Percentiles rank a stretch among this genome's conserved stretches.
Conservation (phyloP, 2,888 invertebrate species). For the Leucoma salicis region DNA sequence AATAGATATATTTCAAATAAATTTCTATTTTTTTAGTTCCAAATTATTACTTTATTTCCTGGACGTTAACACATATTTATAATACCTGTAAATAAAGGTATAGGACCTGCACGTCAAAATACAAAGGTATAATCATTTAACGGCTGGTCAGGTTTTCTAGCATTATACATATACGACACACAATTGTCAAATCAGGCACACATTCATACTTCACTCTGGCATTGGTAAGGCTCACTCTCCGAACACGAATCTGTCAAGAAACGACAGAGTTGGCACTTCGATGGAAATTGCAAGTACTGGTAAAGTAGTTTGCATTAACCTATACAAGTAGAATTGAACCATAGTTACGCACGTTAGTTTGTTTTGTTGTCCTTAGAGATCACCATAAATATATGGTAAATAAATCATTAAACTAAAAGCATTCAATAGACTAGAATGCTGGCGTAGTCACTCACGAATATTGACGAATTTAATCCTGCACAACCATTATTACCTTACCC, state of each 20-base stretch:
- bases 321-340: constrained; percentile 44
- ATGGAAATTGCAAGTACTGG: constrained; percentile 39
- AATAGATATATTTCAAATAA: no score
- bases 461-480: constrained; percentile 37
- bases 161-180: constrained; percentile 13
- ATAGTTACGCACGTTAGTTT: constrained; percentile 63
- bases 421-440: constrained; percentile 73
- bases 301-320: constrained; percentile 66
- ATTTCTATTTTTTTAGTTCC: no score
- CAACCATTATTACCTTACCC: constrained; percentile 34
- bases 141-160: neutral
- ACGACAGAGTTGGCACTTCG: constrained; percentile 34
- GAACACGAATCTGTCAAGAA: constrained; percentile 27
- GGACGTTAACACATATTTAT: no score
- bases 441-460: constrained; percentile 47
- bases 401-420: constrained; percentile 51
- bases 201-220: constrained; percentile 22
- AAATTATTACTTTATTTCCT: no score
- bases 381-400: constrained; percentile 55
- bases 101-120: no score
- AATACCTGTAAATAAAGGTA: no score
- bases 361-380: constrained; percentile 58
- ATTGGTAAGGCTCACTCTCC: constrained; percentile 40
- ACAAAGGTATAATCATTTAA: neutral
- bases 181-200: constrained; percentile 22